Evolutionary conservation across 2,888 invertebrate species (phyloP).

Genomic region (Drosophila nr. perissopoda): DNA sequence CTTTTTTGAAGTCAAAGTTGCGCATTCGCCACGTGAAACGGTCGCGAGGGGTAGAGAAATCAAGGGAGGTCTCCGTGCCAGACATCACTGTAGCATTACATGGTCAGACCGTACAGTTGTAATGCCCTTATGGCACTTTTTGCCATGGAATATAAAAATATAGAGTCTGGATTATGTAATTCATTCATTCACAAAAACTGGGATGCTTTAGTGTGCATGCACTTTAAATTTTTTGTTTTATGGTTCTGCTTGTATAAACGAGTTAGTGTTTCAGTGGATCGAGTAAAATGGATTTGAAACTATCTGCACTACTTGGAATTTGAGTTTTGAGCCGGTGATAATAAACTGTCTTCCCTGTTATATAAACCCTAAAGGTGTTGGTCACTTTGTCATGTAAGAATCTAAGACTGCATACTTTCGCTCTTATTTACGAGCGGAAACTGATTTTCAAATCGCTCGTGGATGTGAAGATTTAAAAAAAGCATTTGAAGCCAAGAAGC

Average conservation of each 20-base stretch:
- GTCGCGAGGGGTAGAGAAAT: neutral
- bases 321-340: conserved; percentile 14
- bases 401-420: conserved; percentile 54
- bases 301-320: conserved; percentile 42
- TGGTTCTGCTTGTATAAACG: conserved; percentile 13
- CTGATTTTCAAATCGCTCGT: conserved; percentile 49
- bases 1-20: conserved; percentile 26
- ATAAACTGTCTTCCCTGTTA: conserved; percentile 46
- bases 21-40: conserved; percentile 47
- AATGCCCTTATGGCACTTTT: conserved; percentile 12
- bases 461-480: conserved; percentile 53
- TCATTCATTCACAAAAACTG: neutral
- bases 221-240: neutral
- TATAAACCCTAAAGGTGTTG: conserved; percentile 38
- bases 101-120: conserved; percentile 1
- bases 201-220: neutral
- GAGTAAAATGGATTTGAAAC: conserved; percentile 44
- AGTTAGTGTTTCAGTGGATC: conserved; percentile 62
- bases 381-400: neutral
- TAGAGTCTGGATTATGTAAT: neutral
- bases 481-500: conserved; percentile 20
- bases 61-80: conserved; percentile 22
- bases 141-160: neutral
- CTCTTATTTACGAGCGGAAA: conserved; percentile 62
- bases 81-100: conserved; percentile 10